Evolutionary conservation across 2,113 vertebrate species (phyloP), one percentile per base, ranked within the genome.

Genomic region (Percopsis transmontana): DNA sequence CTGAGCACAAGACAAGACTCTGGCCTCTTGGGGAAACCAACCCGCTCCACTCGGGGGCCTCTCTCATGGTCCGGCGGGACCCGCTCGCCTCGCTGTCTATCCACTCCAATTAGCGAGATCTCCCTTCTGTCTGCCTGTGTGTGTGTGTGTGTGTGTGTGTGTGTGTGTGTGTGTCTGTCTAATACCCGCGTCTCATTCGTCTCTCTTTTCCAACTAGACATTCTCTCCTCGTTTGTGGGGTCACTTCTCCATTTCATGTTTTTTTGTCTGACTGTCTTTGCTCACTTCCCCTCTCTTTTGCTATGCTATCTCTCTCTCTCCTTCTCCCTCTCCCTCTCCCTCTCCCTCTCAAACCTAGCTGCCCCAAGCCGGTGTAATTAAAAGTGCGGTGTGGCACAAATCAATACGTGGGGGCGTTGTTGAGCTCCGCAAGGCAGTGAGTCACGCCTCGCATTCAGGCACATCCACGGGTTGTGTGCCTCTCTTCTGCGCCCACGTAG

Each of bases 31-130:
- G 84, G 87, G 81, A 84, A 90, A 87, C 87, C 77, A 85, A 87
- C 80, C 80, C 88, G 70, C 80, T 82, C 83, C 64, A 72, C 77
- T 77, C 70, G 77, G 80, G 62, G 80, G 59, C 79, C 72, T 74
- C 84, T 80, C 82, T 87, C 89, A 91, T 84, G 85, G 85, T 87
- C 90, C 80, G 81, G 74, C 85, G 87, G 80, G 89, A 91, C 80
- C 73, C 70, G 71, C 85, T 82, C 70, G 68, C 81, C 85, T 86
- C 69, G 51, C 76, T 82, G 85, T 86, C 88, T 77, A 84, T 85
- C 77, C 79, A 44, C 77, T 86, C 88, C 84, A 90, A 90, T 91
- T 89, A 90, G 82, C 90, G 74, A 87, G 66, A 83, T 74, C 77
- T 81, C 72, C 54, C 62, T 73, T 79, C 57, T 39, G 73, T 74